Evolutionary conservation across 2,797 vertebrate genomes (phyloP).

Genomic region (Perodicticus potto): DNA sequence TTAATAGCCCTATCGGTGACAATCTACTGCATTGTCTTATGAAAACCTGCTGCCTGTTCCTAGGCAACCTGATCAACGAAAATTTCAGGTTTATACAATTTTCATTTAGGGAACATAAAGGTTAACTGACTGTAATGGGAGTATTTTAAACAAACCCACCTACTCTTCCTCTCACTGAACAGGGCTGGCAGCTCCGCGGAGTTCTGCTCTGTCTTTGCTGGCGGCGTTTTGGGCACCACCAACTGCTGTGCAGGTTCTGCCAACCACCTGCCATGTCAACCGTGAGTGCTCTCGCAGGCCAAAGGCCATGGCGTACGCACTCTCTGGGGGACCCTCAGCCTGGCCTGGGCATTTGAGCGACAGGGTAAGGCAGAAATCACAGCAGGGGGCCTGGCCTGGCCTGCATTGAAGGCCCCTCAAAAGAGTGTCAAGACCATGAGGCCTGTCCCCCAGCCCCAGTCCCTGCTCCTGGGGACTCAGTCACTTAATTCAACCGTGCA

Average conservation of each 20-base stretch:
- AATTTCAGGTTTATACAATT: constrained; percentile 90
- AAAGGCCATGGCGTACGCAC: neutral
- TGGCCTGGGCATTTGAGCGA: constrained; percentile 26
- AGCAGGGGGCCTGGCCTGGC: constrained; percentile 28
- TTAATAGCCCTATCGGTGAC: constrained; percentile 86
- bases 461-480: neutral
- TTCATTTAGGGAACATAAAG: constrained; percentile 90
- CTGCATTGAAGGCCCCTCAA: neutral
- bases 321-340: constrained; percentile 17
- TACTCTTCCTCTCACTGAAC: constrained; percentile 77
- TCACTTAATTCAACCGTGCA: neutral
- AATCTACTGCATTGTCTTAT: constrained; percentile 84
- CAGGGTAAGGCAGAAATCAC: neutral
- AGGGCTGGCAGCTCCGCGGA: constrained; percentile 61
- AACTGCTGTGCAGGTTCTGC: neutral
- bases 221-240: neutral
- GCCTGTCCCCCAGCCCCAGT: neutral
- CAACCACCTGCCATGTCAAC: neutral
- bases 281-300: neutral
- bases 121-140: constrained; percentile 89
- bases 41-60: constrained; percentile 87
- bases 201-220: constrained; percentile 46
- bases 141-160: constrained; percentile 90
- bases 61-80: constrained; percentile 87
- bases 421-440: neutral